Evolutionary conservation across 2,888 invertebrate genomes (phyloP).

Genomic region (Calameuta pallipes): DNA sequence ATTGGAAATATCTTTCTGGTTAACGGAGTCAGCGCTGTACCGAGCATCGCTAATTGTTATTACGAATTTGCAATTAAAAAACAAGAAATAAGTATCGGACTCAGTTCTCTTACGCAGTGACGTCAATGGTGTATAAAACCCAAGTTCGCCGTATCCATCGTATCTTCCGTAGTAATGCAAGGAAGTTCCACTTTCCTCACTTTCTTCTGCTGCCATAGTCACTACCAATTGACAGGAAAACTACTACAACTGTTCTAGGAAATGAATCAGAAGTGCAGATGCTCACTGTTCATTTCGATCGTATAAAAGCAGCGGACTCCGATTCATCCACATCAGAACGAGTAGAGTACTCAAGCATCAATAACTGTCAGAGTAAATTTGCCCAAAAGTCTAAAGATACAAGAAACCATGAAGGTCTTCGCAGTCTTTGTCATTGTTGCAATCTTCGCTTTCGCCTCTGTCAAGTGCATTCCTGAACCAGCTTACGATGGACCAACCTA

Average conservation of each 20-base stretch:
- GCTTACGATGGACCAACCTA: conserved; percentile 19
- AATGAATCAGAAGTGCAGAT: background rate
- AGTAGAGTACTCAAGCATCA: background rate
- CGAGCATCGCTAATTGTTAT: no score
- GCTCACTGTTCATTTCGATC: background rate
- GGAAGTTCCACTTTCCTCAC: background rate
- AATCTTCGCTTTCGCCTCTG: conserved; percentile 17
- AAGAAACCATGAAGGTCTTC: conserved; percentile 25
- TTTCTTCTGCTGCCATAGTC: background rate
- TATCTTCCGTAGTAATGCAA: background rate
- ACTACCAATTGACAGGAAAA: background rate
- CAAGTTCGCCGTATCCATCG: background rate
- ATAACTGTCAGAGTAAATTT: background rate
- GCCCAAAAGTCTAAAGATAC: background rate
- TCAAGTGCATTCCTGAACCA: conserved; percentile 17
- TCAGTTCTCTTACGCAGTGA: background rate
- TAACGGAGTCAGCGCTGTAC: background rate
- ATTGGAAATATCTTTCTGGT: background rate
- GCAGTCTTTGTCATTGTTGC: conserved; percentile 19
- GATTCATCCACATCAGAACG: background rate
- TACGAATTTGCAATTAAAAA: no score
- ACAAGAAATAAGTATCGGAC: no score
- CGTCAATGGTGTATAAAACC: background rate
- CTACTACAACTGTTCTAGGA: background rate
- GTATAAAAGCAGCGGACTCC: background rate